These are phyloP conservation scores for Spodoptera litura DNA, from an alignment of 1,140 invertebrate species.

Conservation along the genomic window DNA sequence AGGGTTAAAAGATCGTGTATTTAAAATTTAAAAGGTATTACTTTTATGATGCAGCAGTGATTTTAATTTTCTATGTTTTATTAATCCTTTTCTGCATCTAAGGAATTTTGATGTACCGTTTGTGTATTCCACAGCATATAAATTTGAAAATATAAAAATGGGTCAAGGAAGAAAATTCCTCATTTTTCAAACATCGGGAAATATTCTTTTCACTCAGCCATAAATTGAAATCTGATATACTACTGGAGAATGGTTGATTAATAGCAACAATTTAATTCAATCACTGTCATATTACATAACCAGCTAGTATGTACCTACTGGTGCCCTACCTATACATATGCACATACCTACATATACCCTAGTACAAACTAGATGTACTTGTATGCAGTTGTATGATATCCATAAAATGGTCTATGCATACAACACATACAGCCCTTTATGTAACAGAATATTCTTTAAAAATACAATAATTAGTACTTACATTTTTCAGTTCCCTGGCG, in stretches of 20 bases:
- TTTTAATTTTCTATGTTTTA: too few relatives aligned
- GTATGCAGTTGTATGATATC: neutral
- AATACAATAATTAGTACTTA: slow-evolving; percentile 67
- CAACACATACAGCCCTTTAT: neutral
- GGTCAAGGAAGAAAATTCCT: too few relatives aligned
- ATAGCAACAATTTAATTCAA: neutral
- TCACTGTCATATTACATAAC: slow-evolving; percentile 29
- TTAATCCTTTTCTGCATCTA: too few relatives aligned
- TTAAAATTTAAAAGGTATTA: too few relatives aligned
- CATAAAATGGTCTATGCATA: slow-evolving; percentile 1
- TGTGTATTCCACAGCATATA: too few relatives aligned
- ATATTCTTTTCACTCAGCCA: too few relatives aligned
- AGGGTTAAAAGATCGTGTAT: too few relatives aligned
- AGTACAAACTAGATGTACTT: neutral
- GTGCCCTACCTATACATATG: slow-evolving; percentile 9
- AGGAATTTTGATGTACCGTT: too few relatives aligned
- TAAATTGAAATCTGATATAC: neutral
- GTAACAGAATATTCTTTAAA: neutral
- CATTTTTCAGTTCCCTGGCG: slow-evolving; percentile 82
- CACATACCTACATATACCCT: neutral
- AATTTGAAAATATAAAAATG: too few relatives aligned
- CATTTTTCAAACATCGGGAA: too few relatives aligned
- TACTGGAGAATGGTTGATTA: neutral
- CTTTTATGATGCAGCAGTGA: too few relatives aligned
- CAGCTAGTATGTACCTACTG: slow-evolving; percentile 7